These are phyloP conservation scores for Hydrocynus forskahlii DNA, from an alignment of 2,797 vertebrate species.

Conservation along the genomic window DNA sequence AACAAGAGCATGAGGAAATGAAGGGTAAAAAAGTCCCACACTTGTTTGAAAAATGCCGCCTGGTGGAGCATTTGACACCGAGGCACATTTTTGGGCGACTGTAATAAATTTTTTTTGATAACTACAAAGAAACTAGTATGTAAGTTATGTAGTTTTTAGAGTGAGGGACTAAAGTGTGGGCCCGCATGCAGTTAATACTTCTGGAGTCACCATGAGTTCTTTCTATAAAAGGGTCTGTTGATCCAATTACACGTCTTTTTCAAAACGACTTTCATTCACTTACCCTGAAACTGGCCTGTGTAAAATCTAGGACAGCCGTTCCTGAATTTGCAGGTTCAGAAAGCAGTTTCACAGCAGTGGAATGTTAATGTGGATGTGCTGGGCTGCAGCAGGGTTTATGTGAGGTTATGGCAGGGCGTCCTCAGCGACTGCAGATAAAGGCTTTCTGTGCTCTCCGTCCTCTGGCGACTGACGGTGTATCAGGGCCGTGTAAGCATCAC, in stretches of 20 bases:
- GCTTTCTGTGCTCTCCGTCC: constrained; percentile 1
- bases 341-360: neutral
- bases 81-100: neutral
- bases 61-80: too few species aligned
- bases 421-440: constrained; percentile 36
- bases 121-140: neutral
- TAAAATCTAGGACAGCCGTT: constrained; percentile 27
- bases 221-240: neutral
- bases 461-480: constrained; percentile 7
- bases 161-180: neutral
- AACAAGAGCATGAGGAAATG: too few species aligned
- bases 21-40: too few species aligned
- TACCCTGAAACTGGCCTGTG: constrained; percentile 25
- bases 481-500: neutral
- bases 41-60: too few species aligned
- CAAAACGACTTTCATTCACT: constrained; percentile 16
- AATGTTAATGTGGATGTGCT: constrained; percentile 10
- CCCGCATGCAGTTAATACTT: neutral
- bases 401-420: constrained; percentile 17
- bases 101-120: neutral
- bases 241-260: constrained; percentile 23
- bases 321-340: constrained; percentile 6
- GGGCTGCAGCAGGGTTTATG: constrained; percentile 20
- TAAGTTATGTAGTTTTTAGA: neutral
- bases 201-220: neutral